Evolutionary conservation across 2,113 vertebrate genomes (phyloP).

Genomic region (Tyto alba): DNA sequence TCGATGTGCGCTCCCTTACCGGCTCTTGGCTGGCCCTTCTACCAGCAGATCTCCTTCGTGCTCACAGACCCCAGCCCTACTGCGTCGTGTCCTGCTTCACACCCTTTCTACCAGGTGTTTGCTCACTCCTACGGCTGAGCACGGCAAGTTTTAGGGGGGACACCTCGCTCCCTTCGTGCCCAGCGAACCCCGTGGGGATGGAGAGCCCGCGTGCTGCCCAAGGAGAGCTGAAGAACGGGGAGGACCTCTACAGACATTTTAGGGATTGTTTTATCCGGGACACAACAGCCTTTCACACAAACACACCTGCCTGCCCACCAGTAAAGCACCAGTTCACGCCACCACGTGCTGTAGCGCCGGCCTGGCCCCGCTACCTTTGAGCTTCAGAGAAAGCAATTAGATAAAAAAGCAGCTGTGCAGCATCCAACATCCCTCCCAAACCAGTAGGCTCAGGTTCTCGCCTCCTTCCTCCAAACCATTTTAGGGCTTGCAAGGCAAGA

Average conservation of each 20-base stretch:
- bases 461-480: not conserved
- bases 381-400: not conserved
- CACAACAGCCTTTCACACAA: too few species aligned
- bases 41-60: not conserved
- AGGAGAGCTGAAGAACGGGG: not conserved
- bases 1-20: not conserved
- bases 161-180: not conserved
- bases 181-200: not conserved
- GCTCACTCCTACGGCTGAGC: not conserved
- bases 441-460: not conserved
- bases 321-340: not conserved
- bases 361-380: not conserved
- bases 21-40: not conserved
- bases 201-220: not conserved
- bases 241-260: not conserved
- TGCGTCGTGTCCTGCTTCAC: not conserved
- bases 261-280: not conserved
- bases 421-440: not conserved
- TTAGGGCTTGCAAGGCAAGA: not conserved
- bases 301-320: too few species aligned
- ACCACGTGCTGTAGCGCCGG: rapidly evolving
- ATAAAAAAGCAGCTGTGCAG: not conserved
- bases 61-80: not conserved
- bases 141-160: not conserved
- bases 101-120: not conserved